Evolutionary conservation across 2,888 invertebrate genomes (phyloP).

Genomic region (Hydrotaea diabolus): DNA sequence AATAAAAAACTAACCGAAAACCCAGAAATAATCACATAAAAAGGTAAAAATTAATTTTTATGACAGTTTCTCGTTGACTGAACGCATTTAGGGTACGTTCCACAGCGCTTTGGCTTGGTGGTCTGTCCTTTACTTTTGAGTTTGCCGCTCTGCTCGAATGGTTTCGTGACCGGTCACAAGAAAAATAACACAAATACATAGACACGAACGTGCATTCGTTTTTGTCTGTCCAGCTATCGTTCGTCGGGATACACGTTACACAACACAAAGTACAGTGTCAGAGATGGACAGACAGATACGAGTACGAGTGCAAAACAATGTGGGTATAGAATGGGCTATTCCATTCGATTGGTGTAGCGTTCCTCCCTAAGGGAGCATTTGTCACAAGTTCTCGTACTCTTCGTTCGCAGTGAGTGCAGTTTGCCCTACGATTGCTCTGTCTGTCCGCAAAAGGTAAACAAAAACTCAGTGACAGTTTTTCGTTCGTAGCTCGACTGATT

Average conservation of each 20-base stretch:
- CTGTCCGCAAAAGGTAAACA: constrained; percentile 18
- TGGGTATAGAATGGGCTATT: neutral
- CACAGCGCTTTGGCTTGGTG: neutral
- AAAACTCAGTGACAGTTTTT: neutral
- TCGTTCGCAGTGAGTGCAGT: neutral
- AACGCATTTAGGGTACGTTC: constrained; percentile 27
- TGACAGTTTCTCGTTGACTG: constrained; percentile 53
- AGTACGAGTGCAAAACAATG: neutral
- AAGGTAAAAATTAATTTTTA: constrained; percentile 45
- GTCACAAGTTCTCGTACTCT: constrained; percentile 53
- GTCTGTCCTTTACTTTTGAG: constrained; percentile 32
- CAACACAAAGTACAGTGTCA: neutral
- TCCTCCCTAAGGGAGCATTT: constrained; percentile 61
- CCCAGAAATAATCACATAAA: constrained; percentile 17
- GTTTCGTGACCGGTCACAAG: constrained; percentile 47
- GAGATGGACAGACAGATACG: neutral
- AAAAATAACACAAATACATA: neutral
- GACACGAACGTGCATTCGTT: neutral
- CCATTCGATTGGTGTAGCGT: neutral
- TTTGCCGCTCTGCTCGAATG: constrained; percentile 50
- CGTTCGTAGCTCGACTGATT: too few relatives aligned
- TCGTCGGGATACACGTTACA: neutral
- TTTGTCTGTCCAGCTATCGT: neutral
- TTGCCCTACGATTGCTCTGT: neutral
- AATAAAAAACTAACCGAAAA: neutral